Conservation (phyloP, 1,140 invertebrate genomes). For the Apis dorsata region DNA sequence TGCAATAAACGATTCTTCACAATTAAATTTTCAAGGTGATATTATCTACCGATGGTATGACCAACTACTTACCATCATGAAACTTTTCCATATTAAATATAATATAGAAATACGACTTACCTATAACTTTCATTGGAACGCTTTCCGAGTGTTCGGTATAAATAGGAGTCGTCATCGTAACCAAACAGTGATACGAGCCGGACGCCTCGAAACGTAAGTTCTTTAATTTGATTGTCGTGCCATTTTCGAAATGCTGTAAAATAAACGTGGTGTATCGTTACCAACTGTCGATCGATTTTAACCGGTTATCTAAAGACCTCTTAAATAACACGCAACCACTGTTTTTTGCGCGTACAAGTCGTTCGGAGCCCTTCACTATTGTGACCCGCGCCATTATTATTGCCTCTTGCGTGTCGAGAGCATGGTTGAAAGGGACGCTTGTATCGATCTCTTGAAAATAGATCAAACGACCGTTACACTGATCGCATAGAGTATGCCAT, state of each 20-base stretch:
- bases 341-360: background rate
- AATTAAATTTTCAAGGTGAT: too few species aligned
- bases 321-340: constrained; percentile 15
- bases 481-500: constrained; percentile 11
- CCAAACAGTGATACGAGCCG: constrained; percentile 87
- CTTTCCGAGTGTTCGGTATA: constrained; percentile 87
- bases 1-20: too few species aligned
- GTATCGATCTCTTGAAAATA: constrained; percentile 43
- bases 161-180: constrained; percentile 88
- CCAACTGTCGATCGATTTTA: background rate
- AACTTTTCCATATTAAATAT: too few species aligned
- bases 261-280: constrained; percentile 3
- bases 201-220: constrained; percentile 87
- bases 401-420: constrained; percentile 17
- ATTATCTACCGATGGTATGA: too few species aligned
- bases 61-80: too few species aligned
- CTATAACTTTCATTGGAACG: constrained; percentile 87
- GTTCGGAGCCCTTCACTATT: background rate
- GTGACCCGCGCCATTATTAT: constrained; percentile 10
- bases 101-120: constrained; percentile 73
- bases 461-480: constrained; percentile 16
- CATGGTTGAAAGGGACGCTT: constrained; percentile 6
- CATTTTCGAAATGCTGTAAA: constrained; percentile 85
- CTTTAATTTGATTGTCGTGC: constrained; percentile 87
- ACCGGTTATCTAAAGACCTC: constrained; percentile 12